Conservation (phyloP, 1,140 invertebrate genomes). For the Caenorhabditis inopinata region DNA sequence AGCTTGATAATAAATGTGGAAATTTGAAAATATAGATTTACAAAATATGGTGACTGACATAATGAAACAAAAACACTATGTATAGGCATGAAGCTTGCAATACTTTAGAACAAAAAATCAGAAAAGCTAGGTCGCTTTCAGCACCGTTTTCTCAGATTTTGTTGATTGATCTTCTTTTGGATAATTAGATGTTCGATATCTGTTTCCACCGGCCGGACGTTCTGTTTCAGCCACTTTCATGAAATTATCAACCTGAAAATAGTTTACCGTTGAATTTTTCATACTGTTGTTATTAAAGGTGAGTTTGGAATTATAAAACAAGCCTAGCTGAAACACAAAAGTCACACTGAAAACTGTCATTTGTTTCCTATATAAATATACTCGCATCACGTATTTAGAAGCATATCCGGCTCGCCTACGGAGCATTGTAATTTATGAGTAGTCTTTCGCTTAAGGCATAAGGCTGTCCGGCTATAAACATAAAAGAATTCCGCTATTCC, state of each 20-base stretch:
- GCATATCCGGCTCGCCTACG: too few species aligned
- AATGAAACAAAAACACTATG: not conserved
- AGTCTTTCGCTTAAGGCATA: too few species aligned
- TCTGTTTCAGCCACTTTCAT: slow-evolving; percentile 59
- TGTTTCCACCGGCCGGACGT: slow-evolving; percentile 31
- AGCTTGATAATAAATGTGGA: not conserved
- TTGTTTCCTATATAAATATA: too few species aligned
- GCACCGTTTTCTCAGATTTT: slow-evolving; percentile 6
- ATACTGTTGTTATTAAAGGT: too few species aligned
- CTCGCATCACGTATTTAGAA: too few species aligned
- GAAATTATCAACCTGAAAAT: slow-evolving; percentile 59
- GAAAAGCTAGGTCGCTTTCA: not conserved
- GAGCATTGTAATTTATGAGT: too few species aligned
- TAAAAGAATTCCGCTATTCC: too few species aligned
- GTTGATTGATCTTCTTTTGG: not conserved
- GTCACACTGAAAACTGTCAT: too few species aligned
- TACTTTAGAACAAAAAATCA: not conserved
- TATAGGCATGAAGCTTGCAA: not conserved
- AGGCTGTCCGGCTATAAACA: too few species aligned
- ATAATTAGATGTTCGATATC: not conserved
- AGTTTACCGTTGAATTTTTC: not conserved
- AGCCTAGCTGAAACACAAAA: not conserved
- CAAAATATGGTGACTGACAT: not conserved
- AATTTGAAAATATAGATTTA: not conserved
- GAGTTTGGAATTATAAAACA: slow-evolving; percentile 14